A percentile compares a stretch with the other conserved stretches of the same genome.
Evolutionary conservation across 2,888 invertebrate genomes (phyloP).

Genomic region (Hyppa rectilinea): DNA sequence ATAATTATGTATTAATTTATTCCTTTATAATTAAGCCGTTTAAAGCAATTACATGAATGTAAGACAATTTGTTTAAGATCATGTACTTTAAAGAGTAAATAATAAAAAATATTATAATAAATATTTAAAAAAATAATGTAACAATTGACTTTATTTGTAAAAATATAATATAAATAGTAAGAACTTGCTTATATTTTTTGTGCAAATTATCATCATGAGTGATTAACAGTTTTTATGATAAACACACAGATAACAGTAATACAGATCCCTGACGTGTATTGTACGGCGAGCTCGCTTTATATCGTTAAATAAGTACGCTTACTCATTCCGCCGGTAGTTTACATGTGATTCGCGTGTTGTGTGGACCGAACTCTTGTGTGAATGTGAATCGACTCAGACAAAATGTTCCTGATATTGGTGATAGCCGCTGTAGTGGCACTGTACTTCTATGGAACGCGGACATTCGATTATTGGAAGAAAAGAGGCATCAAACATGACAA

Average conservation of each 20-base stretch:
- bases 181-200: constrained; percentile 4
- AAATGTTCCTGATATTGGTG: constrained; percentile 71
- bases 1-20: too few species aligned
- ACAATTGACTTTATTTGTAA: background rate
- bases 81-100: background rate
- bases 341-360: constrained; percentile 14
- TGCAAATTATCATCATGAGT: constrained; percentile 15
- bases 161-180: background rate
- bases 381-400: constrained; percentile 46
- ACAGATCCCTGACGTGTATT: background rate
- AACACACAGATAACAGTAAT: constrained; percentile 36
- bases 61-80: background rate
- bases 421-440: constrained; percentile 67
- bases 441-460: constrained; percentile 79
- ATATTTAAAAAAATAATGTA: background rate
- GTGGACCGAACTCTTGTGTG: constrained; percentile 26
- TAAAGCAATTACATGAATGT: background rate
- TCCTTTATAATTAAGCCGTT: background rate
- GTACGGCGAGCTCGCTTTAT: background rate
- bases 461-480: constrained; percentile 82
- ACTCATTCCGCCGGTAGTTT: constrained; percentile 43
- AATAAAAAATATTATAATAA: too few species aligned
- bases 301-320: constrained; percentile 35
- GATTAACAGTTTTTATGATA: constrained; percentile 34
- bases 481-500: constrained; percentile 82